A percentile compares a stretch with the other conserved stretches of the same genome.
These are phyloP conservation scores for Whitmania pigra DNA, from an alignment of 1,140 invertebrate species.

Conservation along the genomic window DNA sequence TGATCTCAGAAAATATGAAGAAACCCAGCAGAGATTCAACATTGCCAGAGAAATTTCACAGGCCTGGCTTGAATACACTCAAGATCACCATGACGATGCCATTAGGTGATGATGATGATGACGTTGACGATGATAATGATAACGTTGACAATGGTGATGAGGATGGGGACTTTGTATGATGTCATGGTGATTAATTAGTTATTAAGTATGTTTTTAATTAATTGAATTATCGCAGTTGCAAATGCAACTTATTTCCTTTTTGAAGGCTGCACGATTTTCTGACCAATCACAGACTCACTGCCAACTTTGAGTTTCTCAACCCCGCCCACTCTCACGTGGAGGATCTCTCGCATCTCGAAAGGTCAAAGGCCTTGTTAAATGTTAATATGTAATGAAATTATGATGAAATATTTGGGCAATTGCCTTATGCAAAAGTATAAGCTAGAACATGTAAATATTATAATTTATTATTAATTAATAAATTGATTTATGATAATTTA, in stretches of 20 bases:
- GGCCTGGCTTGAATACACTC: background rate
- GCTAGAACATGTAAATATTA: background rate
- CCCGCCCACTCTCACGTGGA: background rate
- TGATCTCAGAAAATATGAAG: background rate
- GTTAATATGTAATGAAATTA: too few species aligned
- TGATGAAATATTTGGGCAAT: background rate
- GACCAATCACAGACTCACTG: background rate
- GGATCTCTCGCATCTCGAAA: background rate
- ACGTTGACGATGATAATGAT: too few species aligned
- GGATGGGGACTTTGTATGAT: too few species aligned
- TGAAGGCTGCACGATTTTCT: background rate
- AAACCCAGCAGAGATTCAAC: background rate
- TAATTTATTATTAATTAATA: background rate
- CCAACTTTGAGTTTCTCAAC: conserved; percentile 10
- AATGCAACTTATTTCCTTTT: too few species aligned
- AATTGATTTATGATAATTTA: background rate
- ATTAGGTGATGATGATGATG: too few species aligned
- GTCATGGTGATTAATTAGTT: too few species aligned
- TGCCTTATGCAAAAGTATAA: background rate
- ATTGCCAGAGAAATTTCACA: conserved; percentile 1
- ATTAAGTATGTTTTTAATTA: too few species aligned
- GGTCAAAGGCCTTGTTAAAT: background rate
- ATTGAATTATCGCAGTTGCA: too few species aligned
- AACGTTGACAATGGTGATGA: too few species aligned
- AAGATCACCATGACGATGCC: background rate